phyloP scores from a whole-genome alignment of 2,888 invertebrate species.

The Phortica magna region DNA sequence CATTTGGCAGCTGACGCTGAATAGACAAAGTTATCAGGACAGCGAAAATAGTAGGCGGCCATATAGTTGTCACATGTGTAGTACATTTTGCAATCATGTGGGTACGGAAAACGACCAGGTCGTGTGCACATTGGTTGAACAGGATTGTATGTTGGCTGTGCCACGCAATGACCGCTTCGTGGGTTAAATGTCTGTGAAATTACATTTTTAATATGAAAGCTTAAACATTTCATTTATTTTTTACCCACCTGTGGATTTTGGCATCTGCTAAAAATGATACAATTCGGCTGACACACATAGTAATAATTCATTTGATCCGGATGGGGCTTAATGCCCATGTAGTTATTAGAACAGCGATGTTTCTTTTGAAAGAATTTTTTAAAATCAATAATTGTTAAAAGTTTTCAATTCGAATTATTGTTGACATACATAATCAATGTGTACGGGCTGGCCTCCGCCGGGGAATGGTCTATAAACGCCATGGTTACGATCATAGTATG shows the following conservation, averaged over 20 bases:
- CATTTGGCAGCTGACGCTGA: conserved; percentile 70
- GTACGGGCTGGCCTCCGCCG: conserved; percentile 77
- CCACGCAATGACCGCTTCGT: conserved; percentile 63
- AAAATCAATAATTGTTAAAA: not conserved
- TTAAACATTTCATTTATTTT: not conserved
- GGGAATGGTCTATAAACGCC: conserved; percentile 72
- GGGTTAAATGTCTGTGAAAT: conserved; percentile 63
- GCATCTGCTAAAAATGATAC: conserved; percentile 77
- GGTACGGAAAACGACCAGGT: conserved; percentile 74
- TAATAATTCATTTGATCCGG: conserved; percentile 77
- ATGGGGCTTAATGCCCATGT: conserved; percentile 74
- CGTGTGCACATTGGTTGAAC: conserved; percentile 58
- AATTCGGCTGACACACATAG: conserved; percentile 77
- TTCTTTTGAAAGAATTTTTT: conserved; percentile 55
- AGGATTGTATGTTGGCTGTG: conserved; percentile 60
- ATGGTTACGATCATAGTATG: conserved; percentile 68
- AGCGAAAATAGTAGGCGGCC: conserved; percentile 68
- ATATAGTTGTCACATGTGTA: conserved; percentile 72
- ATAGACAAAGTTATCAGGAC: conserved; percentile 71
- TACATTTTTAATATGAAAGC: not conserved
- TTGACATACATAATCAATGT: conserved; percentile 73
- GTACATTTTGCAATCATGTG: conserved; percentile 72
- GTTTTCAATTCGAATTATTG: not conserved
- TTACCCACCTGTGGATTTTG: conserved; percentile 64
- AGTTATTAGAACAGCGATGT: conserved; percentile 74